These are phyloP conservation scores for Rhodeus uyekii DNA, from an alignment of 2,797 vertebrate species.

Conservation along the genomic window DNA sequence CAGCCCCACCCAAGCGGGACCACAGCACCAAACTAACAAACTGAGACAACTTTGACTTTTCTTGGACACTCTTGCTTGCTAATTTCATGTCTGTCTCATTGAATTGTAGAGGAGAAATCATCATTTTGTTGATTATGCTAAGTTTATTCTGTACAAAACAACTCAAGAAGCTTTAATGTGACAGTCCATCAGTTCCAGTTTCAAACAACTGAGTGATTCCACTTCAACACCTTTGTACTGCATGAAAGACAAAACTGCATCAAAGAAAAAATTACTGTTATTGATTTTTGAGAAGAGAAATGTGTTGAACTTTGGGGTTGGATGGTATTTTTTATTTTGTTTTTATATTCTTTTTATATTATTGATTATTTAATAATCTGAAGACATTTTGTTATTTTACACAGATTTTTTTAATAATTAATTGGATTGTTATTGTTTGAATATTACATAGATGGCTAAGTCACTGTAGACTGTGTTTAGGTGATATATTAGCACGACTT, in stretches of 20 bases:
- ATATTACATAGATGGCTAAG: constrained; percentile 38
- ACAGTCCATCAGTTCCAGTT: constrained; percentile 58
- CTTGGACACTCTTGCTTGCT: constrained; percentile 18
- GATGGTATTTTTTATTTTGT: constrained; percentile 53
- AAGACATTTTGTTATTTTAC: constrained; percentile 66
- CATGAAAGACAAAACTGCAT: constrained; percentile 65
- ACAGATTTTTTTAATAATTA: constrained; percentile 58
- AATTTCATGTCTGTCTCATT: not conserved
- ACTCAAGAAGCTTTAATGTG: constrained; percentile 65
- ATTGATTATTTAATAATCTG: constrained; percentile 74
- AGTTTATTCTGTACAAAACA: constrained; percentile 36
- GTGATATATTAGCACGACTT: constrained; percentile 19
- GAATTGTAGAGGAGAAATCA: constrained; percentile 36
- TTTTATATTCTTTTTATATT: constrained; percentile 63
- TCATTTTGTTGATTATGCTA: constrained; percentile 16
- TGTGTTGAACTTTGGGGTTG: constrained; percentile 60
- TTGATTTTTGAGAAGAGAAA: constrained; percentile 55
- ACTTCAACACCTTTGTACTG: constrained; percentile 68
- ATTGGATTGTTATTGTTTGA: constrained; percentile 36
- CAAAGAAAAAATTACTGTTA: constrained; percentile 28
- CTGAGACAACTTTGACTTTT: constrained; percentile 73
- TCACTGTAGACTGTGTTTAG: constrained; percentile 34
- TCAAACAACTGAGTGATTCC: constrained; percentile 52
- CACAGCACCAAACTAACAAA: constrained; percentile 90
- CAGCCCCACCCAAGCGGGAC: constrained; percentile 92